These are phyloP conservation scores for Odontomachus brunneus DNA, from an alignment of 1,140 invertebrate species.

Conservation along the genomic window DNA sequence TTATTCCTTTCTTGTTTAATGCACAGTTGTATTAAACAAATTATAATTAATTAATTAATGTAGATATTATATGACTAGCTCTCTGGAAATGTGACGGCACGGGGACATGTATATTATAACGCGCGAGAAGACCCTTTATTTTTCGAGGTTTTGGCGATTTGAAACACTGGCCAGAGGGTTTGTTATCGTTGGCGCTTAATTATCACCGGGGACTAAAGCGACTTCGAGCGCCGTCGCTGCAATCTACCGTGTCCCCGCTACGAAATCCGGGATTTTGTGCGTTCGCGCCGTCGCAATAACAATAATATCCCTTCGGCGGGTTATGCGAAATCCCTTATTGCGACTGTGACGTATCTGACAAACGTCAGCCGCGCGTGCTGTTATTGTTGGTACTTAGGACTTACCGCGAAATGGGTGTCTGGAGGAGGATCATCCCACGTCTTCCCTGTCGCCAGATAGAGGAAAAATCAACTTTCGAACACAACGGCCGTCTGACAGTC, in stretches of 20 bases:
- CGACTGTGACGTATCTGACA: slow-evolving; percentile 59
- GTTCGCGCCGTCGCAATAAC: slow-evolving; percentile 43
- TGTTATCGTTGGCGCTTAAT: slow-evolving; percentile 55
- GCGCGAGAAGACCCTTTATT: slow-evolving; percentile 15
- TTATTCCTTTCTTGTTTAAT: neutral
- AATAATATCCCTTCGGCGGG: slow-evolving; percentile 53
- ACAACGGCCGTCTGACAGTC: slow-evolving; percentile 6
- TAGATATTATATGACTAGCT: neutral
- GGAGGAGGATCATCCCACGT: slow-evolving; percentile 47
- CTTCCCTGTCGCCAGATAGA: neutral
- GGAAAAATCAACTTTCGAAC: slow-evolving; percentile 21
- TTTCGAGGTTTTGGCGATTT: neutral
- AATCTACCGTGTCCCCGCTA: neutral
- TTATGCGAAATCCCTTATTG: slow-evolving; percentile 50
- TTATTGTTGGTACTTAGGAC: slow-evolving; percentile 66
- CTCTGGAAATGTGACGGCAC: neutral
- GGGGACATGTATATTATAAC: neutral
- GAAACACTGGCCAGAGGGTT: slow-evolving; percentile 17
- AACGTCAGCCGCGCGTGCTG: slow-evolving; percentile 36
- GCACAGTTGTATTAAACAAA: neutral
- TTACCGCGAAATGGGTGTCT: slow-evolving; percentile 55
- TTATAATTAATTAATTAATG: neutral
- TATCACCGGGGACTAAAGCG: slow-evolving; percentile 34
- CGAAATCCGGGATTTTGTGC: slow-evolving; percentile 53
- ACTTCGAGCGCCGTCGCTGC: slow-evolving; percentile 11